Evolutionary conservation across 2,113 vertebrate species (phyloP).

Genomic region (Mohoua ochrocephala): DNA sequence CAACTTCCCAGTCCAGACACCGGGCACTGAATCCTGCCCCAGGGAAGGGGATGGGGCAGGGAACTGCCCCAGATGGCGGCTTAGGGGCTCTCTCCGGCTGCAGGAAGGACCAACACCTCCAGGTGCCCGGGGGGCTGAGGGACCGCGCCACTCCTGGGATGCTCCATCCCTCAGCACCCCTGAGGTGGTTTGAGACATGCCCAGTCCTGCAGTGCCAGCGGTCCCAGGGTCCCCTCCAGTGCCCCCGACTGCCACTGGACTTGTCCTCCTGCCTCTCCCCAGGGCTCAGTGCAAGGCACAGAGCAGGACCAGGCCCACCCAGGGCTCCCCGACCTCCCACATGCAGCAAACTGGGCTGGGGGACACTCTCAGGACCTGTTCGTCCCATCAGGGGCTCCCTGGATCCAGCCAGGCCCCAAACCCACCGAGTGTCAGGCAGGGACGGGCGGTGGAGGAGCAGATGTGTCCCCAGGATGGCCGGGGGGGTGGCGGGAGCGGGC

Average conservation of each 20-base stretch:
- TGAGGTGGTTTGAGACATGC: not conserved
- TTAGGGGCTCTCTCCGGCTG: not conserved
- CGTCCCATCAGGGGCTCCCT: not conserved
- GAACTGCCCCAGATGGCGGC: fast-evolving
- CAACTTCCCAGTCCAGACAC: not conserved
- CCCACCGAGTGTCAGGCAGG: not conserved
- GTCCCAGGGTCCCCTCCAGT: not conserved
- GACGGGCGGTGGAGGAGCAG: fast-evolving
- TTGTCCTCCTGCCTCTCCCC: not conserved
- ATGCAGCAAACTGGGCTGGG: not conserved
- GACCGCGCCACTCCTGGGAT: fast-evolving
- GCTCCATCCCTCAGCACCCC: fast-evolving
- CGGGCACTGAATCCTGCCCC: fast-evolving
- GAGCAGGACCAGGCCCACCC: not conserved
- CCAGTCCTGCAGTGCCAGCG: not conserved
- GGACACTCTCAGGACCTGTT: not conserved
- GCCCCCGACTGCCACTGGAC: fast-evolving
- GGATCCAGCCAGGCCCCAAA: not conserved
- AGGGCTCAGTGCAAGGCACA: not conserved
- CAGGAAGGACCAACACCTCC: not conserved
- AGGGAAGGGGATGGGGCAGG: not conserved
- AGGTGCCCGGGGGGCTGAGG: fast-evolving
- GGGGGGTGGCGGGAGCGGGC: fast-evolving
- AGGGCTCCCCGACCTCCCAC: not conserved
- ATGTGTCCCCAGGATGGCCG: fast-evolving